These are phyloP conservation scores for Physella acuta DNA, from an alignment of 1,140 invertebrate species.

Conservation along the genomic window DNA sequence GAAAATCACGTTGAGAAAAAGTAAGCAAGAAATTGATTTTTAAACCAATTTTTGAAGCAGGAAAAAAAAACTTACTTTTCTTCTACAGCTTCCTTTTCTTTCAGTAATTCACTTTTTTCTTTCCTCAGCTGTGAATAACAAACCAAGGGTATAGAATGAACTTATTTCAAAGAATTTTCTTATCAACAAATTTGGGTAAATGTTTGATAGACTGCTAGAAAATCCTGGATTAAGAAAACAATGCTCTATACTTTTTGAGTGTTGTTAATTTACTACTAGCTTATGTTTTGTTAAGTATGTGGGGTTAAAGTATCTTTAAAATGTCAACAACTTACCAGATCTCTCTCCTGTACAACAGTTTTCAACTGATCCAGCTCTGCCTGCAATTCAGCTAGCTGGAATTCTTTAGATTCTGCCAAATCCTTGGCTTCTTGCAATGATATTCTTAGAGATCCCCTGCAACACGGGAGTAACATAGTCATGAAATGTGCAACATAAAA, in stretches of 20 bases:
- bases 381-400: constrained; percentile 35
- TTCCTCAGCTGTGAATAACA: constrained; percentile 30
- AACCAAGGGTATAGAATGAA: constrained; percentile 1
- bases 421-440: constrained; percentile 31
- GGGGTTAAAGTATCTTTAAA: too few species aligned
- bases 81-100: constrained; percentile 30
- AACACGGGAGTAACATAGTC: constrained; percentile 9
- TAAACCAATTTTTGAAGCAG: too few species aligned
- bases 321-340: constrained; percentile 34
- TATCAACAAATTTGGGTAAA: not conserved
- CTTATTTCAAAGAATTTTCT: too few species aligned
- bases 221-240: too few species aligned
- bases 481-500: not conserved
- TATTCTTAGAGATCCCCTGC: constrained; percentile 32
- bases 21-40: too few species aligned
- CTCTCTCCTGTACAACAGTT: constrained; percentile 32
- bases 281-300: too few species aligned
- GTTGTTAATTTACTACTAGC: too few species aligned
- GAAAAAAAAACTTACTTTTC: constrained; percentile 36
- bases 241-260: too few species aligned
- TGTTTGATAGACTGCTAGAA: not conserved
- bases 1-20: too few species aligned
- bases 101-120: constrained; percentile 31
- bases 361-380: constrained; percentile 33
- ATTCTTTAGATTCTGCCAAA: constrained; percentile 53